Base-by-base conservation (phyloP, 2,113 vertebrate species). In the Myodes glareolus region DNA sequence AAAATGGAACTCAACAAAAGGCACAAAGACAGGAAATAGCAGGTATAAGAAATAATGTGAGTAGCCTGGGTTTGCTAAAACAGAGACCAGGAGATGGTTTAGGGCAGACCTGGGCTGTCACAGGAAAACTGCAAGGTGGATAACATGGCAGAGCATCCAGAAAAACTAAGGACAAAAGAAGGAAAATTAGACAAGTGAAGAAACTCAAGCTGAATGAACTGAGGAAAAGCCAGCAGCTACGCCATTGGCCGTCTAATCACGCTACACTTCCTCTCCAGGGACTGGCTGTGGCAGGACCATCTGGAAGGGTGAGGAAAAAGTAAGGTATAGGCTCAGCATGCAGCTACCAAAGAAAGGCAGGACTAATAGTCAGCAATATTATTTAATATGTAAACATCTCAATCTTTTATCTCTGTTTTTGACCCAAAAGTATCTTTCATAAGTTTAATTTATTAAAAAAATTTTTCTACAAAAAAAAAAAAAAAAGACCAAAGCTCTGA, bases 401-500 rank as follows among this genome's bases (percentile, higher is more conserved):
- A 47, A 65, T 94, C 78, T 92, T 96, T 63, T 27, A 89, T 90
- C 29, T 19, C 42, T 72, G 7, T 72, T 90, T 98, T 97, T 76
- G 88, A 95, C 27, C 39, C 52, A 96, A 95, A 16, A 17, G 16
- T 52, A 27, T 47, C 39, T 76, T 90, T 86, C 39, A 16, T 68
- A 68, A 68, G 31, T 89, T 96, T 76, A 80, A 81, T 96, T 97
- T 97, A 93, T 93, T 93, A 95, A 7, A 84, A 95, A 87, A 17
- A n/a, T 73, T 61, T 73, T 61, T 94, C 88, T 92, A 75, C 25
- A 85, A 85, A 84, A 97, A 84, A 7, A 39, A 85, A 85, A 84
- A 97, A 84, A 7, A 39, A 94, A 63, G 21, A 88, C 39, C 88
- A 76, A 45, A 58, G 21, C 94, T 88, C 29, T 67, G 91, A 52